These are phyloP conservation scores for Gastracanthus pulcherrimus DNA, from an alignment of 2,888 invertebrate genomes.

Conservation along the genomic window DNA sequence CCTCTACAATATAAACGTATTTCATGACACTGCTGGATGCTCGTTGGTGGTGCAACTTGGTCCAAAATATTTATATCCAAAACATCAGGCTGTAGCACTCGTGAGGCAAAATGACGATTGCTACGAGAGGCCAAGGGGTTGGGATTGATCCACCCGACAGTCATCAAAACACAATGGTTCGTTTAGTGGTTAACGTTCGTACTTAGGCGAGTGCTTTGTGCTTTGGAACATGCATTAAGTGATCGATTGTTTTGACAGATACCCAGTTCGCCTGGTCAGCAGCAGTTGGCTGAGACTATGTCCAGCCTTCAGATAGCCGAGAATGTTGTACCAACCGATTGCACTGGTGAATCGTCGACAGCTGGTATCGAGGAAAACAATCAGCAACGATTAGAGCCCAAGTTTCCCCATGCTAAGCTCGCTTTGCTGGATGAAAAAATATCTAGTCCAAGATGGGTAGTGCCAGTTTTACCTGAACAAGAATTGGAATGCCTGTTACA, in stretches of 20 bases:
- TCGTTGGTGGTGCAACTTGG: conserved; percentile 71
- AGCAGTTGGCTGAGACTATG: conserved; percentile 74
- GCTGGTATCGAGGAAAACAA: conserved; percentile 70
- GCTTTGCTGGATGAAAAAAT: conserved; percentile 96
- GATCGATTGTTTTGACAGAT: conserved; percentile 63
- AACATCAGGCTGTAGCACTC: conserved; percentile 67
- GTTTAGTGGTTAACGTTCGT: neutral
- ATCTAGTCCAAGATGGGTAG: conserved; percentile 97
- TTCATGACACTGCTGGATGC: conserved; percentile 76
- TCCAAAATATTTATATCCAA: conserved; percentile 69
- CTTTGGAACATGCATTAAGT: neutral
- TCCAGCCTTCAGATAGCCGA: conserved; percentile 74
- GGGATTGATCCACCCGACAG: conserved; percentile 80
- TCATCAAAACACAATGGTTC: conserved; percentile 75
- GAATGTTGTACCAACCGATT: conserved; percentile 72
- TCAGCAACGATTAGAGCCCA: conserved; percentile 80
- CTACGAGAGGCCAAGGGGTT: conserved; percentile 82
- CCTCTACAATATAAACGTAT: conserved; percentile 70
- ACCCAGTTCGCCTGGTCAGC: conserved; percentile 74
- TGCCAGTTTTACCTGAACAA: conserved; percentile 97
- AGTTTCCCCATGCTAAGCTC: conserved; percentile 93
- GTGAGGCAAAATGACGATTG: conserved; percentile 81
- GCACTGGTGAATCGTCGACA: conserved; percentile 66
- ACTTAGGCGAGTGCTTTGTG: neutral
- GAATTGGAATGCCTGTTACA: conserved; percentile 94